Percentiles rank a stretch among this genome's conserved stretches.
Conservation (phyloP, 2,113 vertebrate genomes). For the Trematomus loennbergii region DNA sequence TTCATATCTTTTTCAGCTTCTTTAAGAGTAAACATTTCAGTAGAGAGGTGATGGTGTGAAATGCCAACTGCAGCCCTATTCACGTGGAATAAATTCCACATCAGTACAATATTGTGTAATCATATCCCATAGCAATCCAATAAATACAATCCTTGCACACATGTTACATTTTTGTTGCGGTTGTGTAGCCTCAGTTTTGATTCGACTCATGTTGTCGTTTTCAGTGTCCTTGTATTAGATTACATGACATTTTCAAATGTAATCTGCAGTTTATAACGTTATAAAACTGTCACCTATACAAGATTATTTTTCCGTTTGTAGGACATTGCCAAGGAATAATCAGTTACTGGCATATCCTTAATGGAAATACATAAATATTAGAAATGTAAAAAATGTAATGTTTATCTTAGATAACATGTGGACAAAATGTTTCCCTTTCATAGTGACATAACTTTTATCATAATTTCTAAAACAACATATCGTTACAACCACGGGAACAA, state of each 20-base stretch:
- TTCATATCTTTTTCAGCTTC: background rate
- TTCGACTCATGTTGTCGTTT: background rate
- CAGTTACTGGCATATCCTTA: conserved; percentile 27
- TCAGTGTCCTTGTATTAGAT: conserved; percentile 26
- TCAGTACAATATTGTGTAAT: background rate
- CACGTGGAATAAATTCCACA: background rate
- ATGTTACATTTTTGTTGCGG: background rate
- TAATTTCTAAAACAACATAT: conserved; percentile 1
- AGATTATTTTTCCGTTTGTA: conserved; percentile 32
- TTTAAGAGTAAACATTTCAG: background rate
- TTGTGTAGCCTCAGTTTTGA: background rate
- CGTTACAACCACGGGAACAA: conserved; percentile 11
- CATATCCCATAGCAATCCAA: background rate
- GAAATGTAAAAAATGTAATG: background rate
- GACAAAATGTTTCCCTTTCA: background rate
- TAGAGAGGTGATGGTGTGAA: background rate
- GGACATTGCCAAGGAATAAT: conserved; percentile 25
- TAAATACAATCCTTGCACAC: background rate
- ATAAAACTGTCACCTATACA: conserved; percentile 33
- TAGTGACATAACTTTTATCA: background rate
- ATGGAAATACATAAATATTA: conserved; percentile 10
- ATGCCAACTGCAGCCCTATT: too few species aligned
- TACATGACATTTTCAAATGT: conserved; percentile 21
- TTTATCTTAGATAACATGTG: background rate
- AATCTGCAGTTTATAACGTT: conserved; percentile 25